Base-by-base conservation (phyloP, 2,797 vertebrate species). In the Siniperca obscura region DNA sequence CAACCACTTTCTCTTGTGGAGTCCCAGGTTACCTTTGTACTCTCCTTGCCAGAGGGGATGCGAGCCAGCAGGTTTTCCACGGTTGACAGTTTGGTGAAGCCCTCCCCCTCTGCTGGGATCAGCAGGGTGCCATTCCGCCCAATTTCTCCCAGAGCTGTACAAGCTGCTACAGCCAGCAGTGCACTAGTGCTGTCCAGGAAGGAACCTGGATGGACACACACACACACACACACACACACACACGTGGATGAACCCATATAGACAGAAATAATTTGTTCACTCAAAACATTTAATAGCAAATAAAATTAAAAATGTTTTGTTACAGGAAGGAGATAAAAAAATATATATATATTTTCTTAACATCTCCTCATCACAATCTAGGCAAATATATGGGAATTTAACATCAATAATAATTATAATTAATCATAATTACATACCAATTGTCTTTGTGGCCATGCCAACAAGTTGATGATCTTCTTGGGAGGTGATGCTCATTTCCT, bases 31-130 rank as follows among this genome's bases (percentile, higher is more conserved):
- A 95, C 98, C 97, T 99, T 99, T 76, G 96, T 94, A 82, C 95
- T 98, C 94, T 99, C 98, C 90, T 99, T 99, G 94, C 97, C 97
- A 46, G 98, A 99, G 36, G 97, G 96, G 84, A 99, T 98, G 87
- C 97, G 96, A 38, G 96, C 95, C 57, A 99, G 89, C 82, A 99
- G 95, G 86, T 96, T 98, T 91, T 98, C 97, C 83, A 99, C 97
- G 44, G 96, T 93, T n/a, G 95, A 95, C 42, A 98, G 93, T 89
- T 99, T 99, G 82, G 96, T 97, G 90, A 99, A 97, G 59, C 97
- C 97, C 22, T 96, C 87, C 8, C 98, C 98, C 62, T 98, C 97
- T 0, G 91, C 93, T 52, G 96, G 96, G 67, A 99, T 96, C 13
- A 97, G 95, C 82, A 99, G 94, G 27, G 95, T 81, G 1, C 98